Evolutionary conservation across 2,888 invertebrate species (phyloP), one percentile per base, ranked within the genome.

Genomic region (Acleris emargana): DNA sequence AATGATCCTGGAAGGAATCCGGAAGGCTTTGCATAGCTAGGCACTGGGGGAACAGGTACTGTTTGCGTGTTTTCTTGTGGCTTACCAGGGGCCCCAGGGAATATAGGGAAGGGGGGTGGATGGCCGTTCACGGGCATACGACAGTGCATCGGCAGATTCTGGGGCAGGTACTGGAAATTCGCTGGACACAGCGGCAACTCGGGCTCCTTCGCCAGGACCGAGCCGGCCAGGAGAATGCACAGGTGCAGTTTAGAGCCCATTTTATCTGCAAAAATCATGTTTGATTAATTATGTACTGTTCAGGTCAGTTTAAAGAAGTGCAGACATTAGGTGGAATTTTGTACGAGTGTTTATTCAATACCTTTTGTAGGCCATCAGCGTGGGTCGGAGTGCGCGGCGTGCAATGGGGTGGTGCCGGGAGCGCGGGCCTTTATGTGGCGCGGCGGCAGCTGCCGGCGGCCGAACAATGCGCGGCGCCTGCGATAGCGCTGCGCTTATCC

Each of bases 101-200:
- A 79, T 18, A 70, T 69, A 28, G 59, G 72, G 16, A 72, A 73
- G 5, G 77, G 75, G 9, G 78, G 72, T 42, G n/a, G 42, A 47
- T 28, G 76, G 67, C 6, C 73, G 74, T 43, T 68, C 63, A 25
- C 68, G 66, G 16, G 67, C 25, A 57, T 17, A 4, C 57, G 58
- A 16, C 91, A 91, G 71, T 91, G 91, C 90, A 91, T 87, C 0
- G 91, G 91, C 17, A 91, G 75, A 51, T 76, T 81, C 75, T 90
- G 90, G 18, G 91, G 91, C 25, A 91, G 85, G 70, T 72, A 91
- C 51, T 84, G 78, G 42, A 88, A 72, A 50, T 83, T 80, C 2
- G 84, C 83, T 1, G 91, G 91, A 71, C 91, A 91, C 74, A 81
- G 59, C 6, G 91, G 91, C 38, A 91, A 75, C 2, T 86, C 83